Evolutionary conservation across 2,797 vertebrate genomes (phyloP), one percentile per base, ranked within the genome.

Genomic region (Rhinatrema bivittatum): DNA sequence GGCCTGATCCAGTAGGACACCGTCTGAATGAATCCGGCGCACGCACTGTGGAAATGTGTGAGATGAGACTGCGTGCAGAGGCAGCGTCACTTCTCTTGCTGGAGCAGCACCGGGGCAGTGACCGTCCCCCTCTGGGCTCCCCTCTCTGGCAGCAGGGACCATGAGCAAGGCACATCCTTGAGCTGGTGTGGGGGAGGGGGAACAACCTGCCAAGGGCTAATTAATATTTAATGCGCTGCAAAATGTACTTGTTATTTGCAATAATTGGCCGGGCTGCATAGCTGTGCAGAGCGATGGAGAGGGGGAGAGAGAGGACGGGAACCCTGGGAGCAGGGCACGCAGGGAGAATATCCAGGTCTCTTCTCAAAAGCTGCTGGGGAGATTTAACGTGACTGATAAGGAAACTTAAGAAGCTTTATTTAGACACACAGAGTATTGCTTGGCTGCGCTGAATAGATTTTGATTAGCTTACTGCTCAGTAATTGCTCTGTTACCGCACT

Each of bases 151-250:
- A 2, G 7, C 20, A 43, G 25, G 54, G 36, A n/a, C 37, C 2
- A 0, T n/a, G n/a, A n/a, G n/a, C n/a, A n/a, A n/a, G n/a, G n/a
- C n/a, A n/a, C n/a, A n/a, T n/a, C n/a, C n/a, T n/a, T n/a, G n/a
- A n/a, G n/a, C n/a, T n/a, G n/a, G n/a, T n/a, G n/a, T n/a, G n/a
- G n/a, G n/a, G n/a, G n/a, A n/a, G n/a, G n/a, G n/a, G n/a, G n/a
- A n/a, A n/a, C n/a, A n/a, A 47, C n/a, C n/a, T n/a, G n/a, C n/a
- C n/a, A n/a, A n/a, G n/a, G n/a, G 60, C 68, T 74, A 76, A 79
- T 79, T 77, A 77, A 76, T 79, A 79, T 75, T 79, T 76, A 74
- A 79, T 79, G 77, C 72, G 70, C 72, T 76, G 65, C 73, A 74
- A 79, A 77, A 75, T 64, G 70, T 65, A 75, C 61, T 76, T 76